phyloP scores from a whole-genome alignment of 2,888 invertebrate species.

The Trachelus iudaicus region DNA sequence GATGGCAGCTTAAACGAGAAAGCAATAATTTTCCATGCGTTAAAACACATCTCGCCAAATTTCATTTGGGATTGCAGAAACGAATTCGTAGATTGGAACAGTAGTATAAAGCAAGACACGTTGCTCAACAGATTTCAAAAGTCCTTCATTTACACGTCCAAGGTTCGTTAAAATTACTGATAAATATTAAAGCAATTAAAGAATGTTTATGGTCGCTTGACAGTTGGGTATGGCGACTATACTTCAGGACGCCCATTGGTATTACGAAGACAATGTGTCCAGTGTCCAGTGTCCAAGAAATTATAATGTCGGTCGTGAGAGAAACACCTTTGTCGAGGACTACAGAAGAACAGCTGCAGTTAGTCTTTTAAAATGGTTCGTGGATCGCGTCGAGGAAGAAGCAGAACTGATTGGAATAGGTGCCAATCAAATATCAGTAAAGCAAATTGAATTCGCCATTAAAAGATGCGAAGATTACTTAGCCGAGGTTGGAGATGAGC shows the following conservation, averaged over 20 bases:
- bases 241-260: conserved; percentile 72
- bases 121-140: conserved; percentile 18
- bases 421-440: conserved; percentile 66
- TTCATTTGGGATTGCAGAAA: conserved; percentile 21
- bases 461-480: conserved; percentile 75
- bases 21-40: conserved; percentile 9
- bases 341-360: conserved; percentile 82
- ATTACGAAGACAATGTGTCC: conserved; percentile 69
- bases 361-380: conserved; percentile 75
- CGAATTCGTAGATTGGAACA: conserved; percentile 18
- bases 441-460: conserved; percentile 75
- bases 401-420: conserved; percentile 68
- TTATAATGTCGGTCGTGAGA: conserved; percentile 69
- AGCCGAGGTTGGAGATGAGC: conserved; percentile 71
- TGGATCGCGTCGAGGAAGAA: conserved; percentile 53
- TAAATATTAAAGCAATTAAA: background rate
- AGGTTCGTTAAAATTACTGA: background rate
- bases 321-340: conserved; percentile 75
- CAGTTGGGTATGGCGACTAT: conserved; percentile 18
- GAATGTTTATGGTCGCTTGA: background rate
- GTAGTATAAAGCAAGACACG: conserved; percentile 9
- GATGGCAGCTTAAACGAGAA: conserved; percentile 15
- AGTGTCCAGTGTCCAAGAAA: conserved; percentile 77
- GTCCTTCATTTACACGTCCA: conserved; percentile 17
- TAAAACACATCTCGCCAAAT: conserved; percentile 16